phyloP scores from a whole-genome alignment of 2,797 vertebrate genomes.

The Eulemur coronatus region DNA sequence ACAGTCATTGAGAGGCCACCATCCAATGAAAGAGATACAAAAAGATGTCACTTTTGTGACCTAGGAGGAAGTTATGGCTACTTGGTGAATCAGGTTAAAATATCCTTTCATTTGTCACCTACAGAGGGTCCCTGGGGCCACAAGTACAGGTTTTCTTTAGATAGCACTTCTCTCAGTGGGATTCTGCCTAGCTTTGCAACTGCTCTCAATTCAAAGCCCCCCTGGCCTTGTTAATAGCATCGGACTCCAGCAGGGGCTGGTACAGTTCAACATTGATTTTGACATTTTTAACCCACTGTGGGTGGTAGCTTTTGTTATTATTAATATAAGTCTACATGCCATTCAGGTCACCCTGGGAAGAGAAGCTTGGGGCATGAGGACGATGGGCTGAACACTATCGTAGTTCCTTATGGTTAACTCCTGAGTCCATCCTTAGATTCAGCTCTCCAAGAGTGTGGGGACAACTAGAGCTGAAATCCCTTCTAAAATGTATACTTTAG shows the following conservation, averaged over 20 bases:
- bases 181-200: not conserved
- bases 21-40: not conserved
- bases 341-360: not conserved
- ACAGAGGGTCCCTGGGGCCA: rapidly evolving
- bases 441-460: not conserved
- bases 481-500: not conserved
- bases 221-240: not conserved
- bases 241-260: not conserved
- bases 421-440: not conserved
- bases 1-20: not conserved
- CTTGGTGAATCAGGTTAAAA: not conserved
- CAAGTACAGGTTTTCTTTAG: not conserved
- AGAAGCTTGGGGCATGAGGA: not conserved
- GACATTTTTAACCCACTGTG: not conserved
- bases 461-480: too few relatives aligned
- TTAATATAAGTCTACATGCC: not conserved
- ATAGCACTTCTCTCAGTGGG: not conserved
- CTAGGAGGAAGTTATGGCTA: not conserved
- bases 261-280: not conserved
- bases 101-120: not conserved
- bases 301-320: not conserved
- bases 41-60: not conserved
- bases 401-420: not conserved
- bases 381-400: not conserved
- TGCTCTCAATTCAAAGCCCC: not conserved